Evolutionary conservation across 2,797 vertebrate genomes (phyloP).

Genomic region (Australoheros facetus): DNA sequence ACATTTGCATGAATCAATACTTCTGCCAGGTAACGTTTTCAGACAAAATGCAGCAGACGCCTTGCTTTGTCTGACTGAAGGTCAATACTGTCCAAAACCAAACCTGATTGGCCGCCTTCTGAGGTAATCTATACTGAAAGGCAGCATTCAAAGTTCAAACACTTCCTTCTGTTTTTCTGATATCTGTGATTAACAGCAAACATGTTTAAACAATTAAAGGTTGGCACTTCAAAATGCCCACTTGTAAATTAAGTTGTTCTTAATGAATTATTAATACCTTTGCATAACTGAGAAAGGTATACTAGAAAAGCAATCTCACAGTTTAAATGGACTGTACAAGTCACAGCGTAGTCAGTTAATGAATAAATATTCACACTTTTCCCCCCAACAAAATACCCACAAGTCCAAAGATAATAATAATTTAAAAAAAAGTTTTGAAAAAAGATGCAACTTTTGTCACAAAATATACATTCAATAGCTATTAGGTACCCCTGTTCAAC

Average conservation of each 20-base stretch:
- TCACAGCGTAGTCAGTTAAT: not conserved
- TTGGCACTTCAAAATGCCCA: not conserved
- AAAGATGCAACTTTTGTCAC: not conserved
- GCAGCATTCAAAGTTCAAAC: slow-evolving; percentile 3
- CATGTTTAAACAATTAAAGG: not conserved
- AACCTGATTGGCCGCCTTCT: not conserved
- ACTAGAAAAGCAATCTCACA: not conserved
- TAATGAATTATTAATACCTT: not conserved
- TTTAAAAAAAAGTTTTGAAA: too few relatives aligned
- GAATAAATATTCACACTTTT: not conserved
- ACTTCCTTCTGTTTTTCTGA: not conserved
- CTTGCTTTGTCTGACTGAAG: slow-evolving; percentile 4
- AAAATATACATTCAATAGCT: not conserved
- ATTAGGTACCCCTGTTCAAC: not conserved
- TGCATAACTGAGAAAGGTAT: not conserved
- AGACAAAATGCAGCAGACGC: not conserved
- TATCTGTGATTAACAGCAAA: not conserved
- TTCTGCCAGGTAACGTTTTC: slow-evolving; percentile 3
- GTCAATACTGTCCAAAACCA: not conserved
- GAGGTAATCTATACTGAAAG: slow-evolving; percentile 13
- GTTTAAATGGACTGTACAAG: not conserved
- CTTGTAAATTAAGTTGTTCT: too few relatives aligned
- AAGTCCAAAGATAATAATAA: not conserved
- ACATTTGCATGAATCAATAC: slow-evolving; percentile 15
- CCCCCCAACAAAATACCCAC: not conserved